These are phyloP conservation scores for Rhagoletis zephyria DNA, from an alignment of 1,140 invertebrate species.

Conservation along the genomic window DNA sequence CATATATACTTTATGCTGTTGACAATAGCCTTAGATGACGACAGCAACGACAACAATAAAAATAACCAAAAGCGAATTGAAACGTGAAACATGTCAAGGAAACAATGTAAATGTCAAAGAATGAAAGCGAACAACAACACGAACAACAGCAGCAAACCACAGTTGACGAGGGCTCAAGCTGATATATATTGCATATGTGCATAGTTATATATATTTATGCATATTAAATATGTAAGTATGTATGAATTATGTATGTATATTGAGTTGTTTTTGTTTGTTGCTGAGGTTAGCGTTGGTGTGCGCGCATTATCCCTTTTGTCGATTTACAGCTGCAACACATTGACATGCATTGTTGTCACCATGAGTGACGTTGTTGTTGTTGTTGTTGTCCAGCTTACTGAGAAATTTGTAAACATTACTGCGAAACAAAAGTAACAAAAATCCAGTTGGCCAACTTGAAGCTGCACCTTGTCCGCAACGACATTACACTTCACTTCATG, in stretches of 20 bases:
- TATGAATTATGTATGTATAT: no score
- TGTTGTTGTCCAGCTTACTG: neutral
- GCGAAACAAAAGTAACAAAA: neutral
- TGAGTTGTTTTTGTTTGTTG: neutral
- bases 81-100: conserved; percentile 35
- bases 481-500: neutral
- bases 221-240: no score
- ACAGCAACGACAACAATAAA: neutral
- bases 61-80: neutral
- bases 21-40: neutral
- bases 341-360: neutral
- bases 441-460: conserved; percentile 7
- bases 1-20: neutral
- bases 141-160: neutral
- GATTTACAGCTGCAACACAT: neutral
- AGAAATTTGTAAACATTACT: neutral
- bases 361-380: neutral
- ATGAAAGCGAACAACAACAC: neutral
- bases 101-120: conserved; percentile 36
- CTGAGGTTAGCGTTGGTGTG: neutral
- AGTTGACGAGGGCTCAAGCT: no score
- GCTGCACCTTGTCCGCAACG: neutral
- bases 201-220: no score
- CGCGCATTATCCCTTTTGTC: conserved; percentile 9
- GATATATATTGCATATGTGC: no score